phyloP scores from a whole-genome alignment of 2,113 vertebrate species.

The Scophthalmus maximus region DNA sequence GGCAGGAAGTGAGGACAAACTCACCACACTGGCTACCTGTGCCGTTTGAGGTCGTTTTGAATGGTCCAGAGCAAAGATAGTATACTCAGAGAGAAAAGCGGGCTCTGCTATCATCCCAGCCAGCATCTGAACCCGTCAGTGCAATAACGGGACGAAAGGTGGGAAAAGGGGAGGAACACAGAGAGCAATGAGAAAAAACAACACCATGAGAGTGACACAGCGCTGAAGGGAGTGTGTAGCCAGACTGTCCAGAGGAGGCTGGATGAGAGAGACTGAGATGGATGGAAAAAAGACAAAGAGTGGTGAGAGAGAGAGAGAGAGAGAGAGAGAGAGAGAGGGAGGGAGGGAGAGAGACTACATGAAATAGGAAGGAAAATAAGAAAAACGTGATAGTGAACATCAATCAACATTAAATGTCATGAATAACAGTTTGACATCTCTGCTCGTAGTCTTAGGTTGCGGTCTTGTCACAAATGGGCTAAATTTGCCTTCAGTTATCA shows the following conservation, averaged over 20 bases:
- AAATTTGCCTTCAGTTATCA: conserved; percentile 14
- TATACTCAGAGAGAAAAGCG: conserved; percentile 99
- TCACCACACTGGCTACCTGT: conserved; percentile 95
- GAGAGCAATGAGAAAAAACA: conserved; percentile 88
- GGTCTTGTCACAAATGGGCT: too few relatives aligned
- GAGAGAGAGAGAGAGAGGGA: conserved; percentile 45
- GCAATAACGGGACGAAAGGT: conserved; percentile 83
- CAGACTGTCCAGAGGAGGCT: conserved; percentile 35
- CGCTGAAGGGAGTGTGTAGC: conserved; percentile 54
- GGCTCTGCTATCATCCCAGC: conserved; percentile 99
- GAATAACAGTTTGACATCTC: conserved; percentile 74
- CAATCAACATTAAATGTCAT: conserved; percentile 69
- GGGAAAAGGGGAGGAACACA: conserved; percentile 87
- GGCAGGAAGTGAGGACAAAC: conserved; percentile 85
- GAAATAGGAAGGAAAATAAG: conserved; percentile 60
- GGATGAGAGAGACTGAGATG: conserved; percentile 48
- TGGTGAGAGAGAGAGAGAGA: conserved; percentile 39
- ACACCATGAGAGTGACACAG: conserved; percentile 82
- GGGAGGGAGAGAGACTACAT: conserved; percentile 37
- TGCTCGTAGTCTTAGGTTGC: not conserved
- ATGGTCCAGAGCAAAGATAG: conserved; percentile 99
- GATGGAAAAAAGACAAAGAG: conserved; percentile 34
- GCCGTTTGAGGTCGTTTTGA: conserved; percentile 92
- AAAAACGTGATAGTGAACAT: conserved; percentile 65
- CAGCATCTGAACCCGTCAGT: conserved; percentile 93